Conservation (phyloP, 1,140 invertebrate genomes). For the Mya arenaria region DNA sequence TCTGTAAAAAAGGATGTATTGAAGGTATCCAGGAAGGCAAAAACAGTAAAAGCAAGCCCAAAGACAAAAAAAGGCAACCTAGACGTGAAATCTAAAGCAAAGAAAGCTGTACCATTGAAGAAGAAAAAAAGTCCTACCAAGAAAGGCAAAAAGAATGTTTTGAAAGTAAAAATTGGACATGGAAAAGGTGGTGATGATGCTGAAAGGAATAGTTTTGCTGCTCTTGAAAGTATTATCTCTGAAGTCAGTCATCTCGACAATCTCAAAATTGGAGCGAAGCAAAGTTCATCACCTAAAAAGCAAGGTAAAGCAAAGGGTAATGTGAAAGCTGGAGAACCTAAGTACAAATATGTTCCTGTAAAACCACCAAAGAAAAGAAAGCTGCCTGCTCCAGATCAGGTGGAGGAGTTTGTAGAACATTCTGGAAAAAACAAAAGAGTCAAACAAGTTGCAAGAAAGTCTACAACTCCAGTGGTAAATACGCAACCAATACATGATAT, state of each 20-base stretch:
- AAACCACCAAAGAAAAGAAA: conserved; percentile 23
- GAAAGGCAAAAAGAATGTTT: not conserved
- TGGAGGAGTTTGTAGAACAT: not conserved
- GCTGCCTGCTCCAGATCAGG: not conserved
- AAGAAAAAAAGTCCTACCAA: not conserved
- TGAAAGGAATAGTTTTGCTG: conserved; percentile 1
- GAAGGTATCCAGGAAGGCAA: not conserved
- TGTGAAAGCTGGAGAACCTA: not conserved
- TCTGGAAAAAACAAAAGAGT: not conserved
- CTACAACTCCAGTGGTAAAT: not conserved
- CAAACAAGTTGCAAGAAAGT: not conserved
- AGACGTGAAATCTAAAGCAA: not conserved
- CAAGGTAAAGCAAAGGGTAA: not conserved
- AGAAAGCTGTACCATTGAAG: not conserved
- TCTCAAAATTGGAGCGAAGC: too few relatives aligned
- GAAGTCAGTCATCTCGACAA: not conserved
- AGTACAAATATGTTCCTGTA: conserved; percentile 10
- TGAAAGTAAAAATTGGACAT: not conserved
- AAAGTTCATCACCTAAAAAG: not conserved
- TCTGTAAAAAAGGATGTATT: not conserved
- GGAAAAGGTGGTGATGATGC: not conserved
- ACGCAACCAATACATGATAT: not conserved
- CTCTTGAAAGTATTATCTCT: conserved; percentile 10
- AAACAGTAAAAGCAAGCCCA: not conserved
- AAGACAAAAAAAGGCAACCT: not conserved